These are phyloP conservation scores for Drepana falcataria DNA, from an alignment of 2,888 invertebrate genomes.

Conservation along the genomic window DNA sequence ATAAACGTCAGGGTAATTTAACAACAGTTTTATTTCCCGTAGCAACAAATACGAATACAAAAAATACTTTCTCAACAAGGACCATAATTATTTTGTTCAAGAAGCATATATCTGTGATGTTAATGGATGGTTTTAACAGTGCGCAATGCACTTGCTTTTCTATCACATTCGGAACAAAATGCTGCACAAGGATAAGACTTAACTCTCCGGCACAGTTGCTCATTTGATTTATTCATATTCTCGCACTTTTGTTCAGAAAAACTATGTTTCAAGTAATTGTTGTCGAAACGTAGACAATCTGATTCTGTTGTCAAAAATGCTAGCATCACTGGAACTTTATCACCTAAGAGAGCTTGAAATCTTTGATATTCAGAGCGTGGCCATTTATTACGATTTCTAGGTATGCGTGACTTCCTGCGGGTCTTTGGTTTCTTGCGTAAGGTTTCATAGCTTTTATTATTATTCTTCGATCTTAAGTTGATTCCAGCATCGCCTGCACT, in stretches of 20 bases:
- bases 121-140: background rate
- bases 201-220: conserved; percentile 16
- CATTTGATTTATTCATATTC: conserved; percentile 11
- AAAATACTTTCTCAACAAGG: background rate
- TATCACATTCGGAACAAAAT: conserved; percentile 32
- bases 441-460: conserved; percentile 7
- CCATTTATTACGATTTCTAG: conserved; percentile 4
- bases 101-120: background rate
- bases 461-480: conserved; percentile 7
- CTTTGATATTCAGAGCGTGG: conserved; percentile 15
- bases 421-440: conserved; percentile 13
- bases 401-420: conserved; percentile 13
- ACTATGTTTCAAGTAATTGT: conserved; percentile 15
- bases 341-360: conserved; percentile 16
- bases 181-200: conserved; percentile 29
- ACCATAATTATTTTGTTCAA: background rate
- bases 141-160: conserved; percentile 9
- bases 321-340: conserved; percentile 26
- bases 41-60: background rate
- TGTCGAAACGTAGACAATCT: conserved; percentile 11
- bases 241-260: conserved; percentile 15
- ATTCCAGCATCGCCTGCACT: conserved; percentile 9
- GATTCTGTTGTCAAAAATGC: conserved; percentile 24
- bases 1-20: conserved; percentile 17
- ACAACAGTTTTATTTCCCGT: background rate